These are phyloP conservation scores for Helicoverpa zea DNA, from an alignment of 1,140 invertebrate species.

Conservation along the genomic window DNA sequence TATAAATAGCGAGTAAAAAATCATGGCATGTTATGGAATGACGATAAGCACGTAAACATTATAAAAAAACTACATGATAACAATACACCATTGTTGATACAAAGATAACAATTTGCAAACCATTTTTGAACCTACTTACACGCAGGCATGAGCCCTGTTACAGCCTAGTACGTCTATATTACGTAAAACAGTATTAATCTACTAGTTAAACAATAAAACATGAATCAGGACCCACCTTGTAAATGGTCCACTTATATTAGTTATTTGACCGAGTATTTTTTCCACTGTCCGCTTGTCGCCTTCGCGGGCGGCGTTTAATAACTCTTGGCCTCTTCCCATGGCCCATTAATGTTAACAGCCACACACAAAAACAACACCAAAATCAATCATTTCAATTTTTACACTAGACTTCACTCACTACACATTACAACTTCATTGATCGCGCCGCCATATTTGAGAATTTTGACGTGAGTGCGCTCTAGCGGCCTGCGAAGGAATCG, in stretches of 20 bases:
- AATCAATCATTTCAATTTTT: conserved; percentile 86
- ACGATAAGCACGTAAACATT: conserved; percentile 61
- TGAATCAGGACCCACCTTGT: conserved; percentile 91
- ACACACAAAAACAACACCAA: conserved; percentile 81
- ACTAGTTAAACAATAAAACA: conserved; percentile 62
- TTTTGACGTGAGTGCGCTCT: conserved; percentile 85
- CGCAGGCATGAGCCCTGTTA: neutral
- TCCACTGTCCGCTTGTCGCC: conserved; percentile 96
- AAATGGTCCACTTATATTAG: conserved; percentile 96
- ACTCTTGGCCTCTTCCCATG: conserved; percentile 98
- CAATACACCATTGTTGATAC: conserved; percentile 58
- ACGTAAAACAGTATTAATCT: neutral
- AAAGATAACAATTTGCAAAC: conserved; percentile 48
- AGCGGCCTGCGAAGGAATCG: conserved; percentile 80
- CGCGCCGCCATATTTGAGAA: conserved; percentile 90
- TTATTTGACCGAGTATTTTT: conserved; percentile 95
- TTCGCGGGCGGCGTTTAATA: conserved; percentile 97
- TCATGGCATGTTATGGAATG: conserved; percentile 41
- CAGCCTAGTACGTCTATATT: neutral
- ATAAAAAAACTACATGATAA: conserved; percentile 54
- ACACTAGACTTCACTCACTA: conserved; percentile 88
- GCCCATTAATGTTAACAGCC: conserved; percentile 87
- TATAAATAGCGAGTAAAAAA: conserved; percentile 14
- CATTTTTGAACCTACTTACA: neutral
- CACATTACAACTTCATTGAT: conserved; percentile 92